Base-by-base conservation (phyloP, 2,113 vertebrate species). In the Tinamus guttatus region DNA sequence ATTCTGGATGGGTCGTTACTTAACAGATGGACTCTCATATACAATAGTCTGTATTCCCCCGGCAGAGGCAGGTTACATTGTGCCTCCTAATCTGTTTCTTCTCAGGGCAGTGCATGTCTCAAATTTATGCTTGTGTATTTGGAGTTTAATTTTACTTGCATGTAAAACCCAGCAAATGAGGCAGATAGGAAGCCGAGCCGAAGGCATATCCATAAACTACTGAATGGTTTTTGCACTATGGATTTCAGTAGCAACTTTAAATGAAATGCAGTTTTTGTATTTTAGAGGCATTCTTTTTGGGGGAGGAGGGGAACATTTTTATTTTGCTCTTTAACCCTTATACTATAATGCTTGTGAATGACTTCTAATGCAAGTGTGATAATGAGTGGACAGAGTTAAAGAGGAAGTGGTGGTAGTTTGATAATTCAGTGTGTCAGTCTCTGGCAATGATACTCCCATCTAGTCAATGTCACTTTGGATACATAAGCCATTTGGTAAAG, bases 1-100 rank as follows among this genome's bases (percentile, higher is more conserved):
- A 97, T 98, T 98, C 97, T 98, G 97, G 98, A 98, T 98, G 98
- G 97, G 96, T 97, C 97, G 98, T 98, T 98, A 97, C 97, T 98
- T 98, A 98, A 97, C 97, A 98, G 97, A 98, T 98, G 98, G 98
- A 91, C 51, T 95, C 85, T 93, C 90, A 84, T 89, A 80, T 45
- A 94, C 76, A 92, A 81, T 65, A 95, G 88, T 93, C 75, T 71
- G 69, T 94, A 79, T 87, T 92, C 84, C 81, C 86, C 69, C 27
- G 73, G 89, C 89, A 93, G 90, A 95, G 94, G 93, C 80, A 71
- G 75, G 91, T 92, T 87, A 58, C 87, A 70, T n/a, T 94, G 69
- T 87, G 80, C 95, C 80, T 96, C 83, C 80, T 86, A 56, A 68
- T 79, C 80, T 91, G 91, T 92, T 85, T 87, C 24, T 92, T 77